Base-by-base conservation (phyloP, 2,888 invertebrate species). In the Hemaris fuciformis region DNA sequence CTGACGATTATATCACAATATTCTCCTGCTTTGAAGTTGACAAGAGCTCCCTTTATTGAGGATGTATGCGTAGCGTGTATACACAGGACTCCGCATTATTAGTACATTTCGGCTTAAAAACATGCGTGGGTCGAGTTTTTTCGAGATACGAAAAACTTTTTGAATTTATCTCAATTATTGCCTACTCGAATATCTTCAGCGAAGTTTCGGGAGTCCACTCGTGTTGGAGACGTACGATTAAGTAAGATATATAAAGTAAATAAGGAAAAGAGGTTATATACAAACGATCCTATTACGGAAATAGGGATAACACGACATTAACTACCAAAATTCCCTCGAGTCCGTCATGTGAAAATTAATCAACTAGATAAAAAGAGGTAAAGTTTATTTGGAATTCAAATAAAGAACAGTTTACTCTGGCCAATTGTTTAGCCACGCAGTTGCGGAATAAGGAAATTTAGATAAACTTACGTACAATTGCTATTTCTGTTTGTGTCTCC, bases 131-230 rank as follows among this genome's bases (percentile, higher is more conserved):
- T 20, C 8, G 56, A 15, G 27, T n/a, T 57, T 34, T 38, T 57
- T 31, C 31, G 15, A 15, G 43, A 61, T 10, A 25, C 18, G 38
- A 38, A 31, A 27, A 45, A 57, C 57, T 61, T 61, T 57, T 57
- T 15, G 34, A 45, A 46, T 45, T 45, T 38, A 23, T 57, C 57
- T 57, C 57, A 61, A 61, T 61, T 57, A 61, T 25, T 57, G 20
- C 23, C 18, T 57, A 15, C 61, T 61, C 46, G 34, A 27, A 61
- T 45, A 38, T 61, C 18, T 23, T 13, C 45, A 34, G 34, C 22
- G 22, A 15, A 57, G 38, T 59, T 43, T 27, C 23, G 23, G 23
- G 15, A 18, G 18, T 42, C 27, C 18, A 27, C 23, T 27, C 18
- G 3, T 10, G 13, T 10, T 18, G 2, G n/a, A 42, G 57, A 31